These are phyloP conservation scores for Deilephila elpenor DNA, from an alignment of 2,888 invertebrate species.

Conservation along the genomic window DNA sequence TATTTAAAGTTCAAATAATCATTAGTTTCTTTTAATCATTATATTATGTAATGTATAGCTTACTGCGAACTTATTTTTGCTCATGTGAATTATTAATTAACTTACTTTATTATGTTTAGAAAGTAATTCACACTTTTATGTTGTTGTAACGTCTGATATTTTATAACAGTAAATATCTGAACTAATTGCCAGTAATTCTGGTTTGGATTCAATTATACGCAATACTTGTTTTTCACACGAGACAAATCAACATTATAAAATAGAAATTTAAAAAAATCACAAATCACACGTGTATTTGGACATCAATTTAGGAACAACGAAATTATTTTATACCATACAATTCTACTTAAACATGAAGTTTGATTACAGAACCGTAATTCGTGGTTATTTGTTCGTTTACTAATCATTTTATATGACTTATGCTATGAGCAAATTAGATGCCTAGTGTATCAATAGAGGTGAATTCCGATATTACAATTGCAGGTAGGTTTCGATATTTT, in stretches of 20 bases:
- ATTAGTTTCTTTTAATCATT: too few relatives aligned
- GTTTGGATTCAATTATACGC: not conserved
- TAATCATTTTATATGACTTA: constrained; percentile 25
- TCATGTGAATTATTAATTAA: not conserved
- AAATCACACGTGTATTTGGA: constrained; percentile 14
- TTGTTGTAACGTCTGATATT: too few relatives aligned
- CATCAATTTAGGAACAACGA: constrained; percentile 16
- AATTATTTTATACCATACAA: constrained; percentile 12
- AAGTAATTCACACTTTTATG: not conserved
- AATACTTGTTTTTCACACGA: constrained; percentile 1
- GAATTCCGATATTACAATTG: not conserved
- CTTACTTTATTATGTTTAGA: not conserved
- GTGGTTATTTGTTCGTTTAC: constrained; percentile 17
- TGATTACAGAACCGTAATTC: constrained; percentile 9
- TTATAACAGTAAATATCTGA: not conserved
- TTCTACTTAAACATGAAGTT: constrained; percentile 15
- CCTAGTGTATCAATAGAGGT: constrained; percentile 5
- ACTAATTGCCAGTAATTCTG: not conserved
- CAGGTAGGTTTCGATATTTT: not conserved
- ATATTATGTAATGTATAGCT: too few relatives aligned
- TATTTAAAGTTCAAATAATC: too few relatives aligned
- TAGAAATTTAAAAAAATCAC: not conserved
- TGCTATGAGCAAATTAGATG: constrained; percentile 23
- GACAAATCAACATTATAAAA: not conserved
- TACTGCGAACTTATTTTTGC: too few relatives aligned